Conservation (phyloP, 2,888 invertebrate genomes). For the Actias luna region DNA sequence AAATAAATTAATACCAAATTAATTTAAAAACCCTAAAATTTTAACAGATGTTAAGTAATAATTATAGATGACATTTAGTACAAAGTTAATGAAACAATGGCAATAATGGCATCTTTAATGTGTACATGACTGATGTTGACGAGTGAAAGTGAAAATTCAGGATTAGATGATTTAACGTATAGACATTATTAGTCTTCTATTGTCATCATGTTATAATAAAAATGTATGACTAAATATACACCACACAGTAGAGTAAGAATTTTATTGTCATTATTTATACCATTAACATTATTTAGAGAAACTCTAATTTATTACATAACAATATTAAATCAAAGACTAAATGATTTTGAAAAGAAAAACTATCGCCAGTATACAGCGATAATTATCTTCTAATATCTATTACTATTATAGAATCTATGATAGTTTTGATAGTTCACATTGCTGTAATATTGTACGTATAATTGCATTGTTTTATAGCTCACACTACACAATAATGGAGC, state of each 20-base stretch:
- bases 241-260: too few species aligned
- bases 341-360: too few species aligned
- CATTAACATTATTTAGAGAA: too few species aligned
- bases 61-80: not conserved
- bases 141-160: not conserved
- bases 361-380: too few species aligned
- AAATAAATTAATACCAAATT: not conserved
- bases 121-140: not conserved
- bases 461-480: slow-evolving; percentile 52
- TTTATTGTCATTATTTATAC: too few species aligned
- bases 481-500: slow-evolving; percentile 40
- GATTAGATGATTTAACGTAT: not conserved
- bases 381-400: not conserved
- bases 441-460: slow-evolving; percentile 28
- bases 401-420: slow-evolving; percentile 2
- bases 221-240: too few species aligned
- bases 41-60: not conserved
- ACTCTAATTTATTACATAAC: too few species aligned
- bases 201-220: too few species aligned
- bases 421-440: slow-evolving; percentile 9
- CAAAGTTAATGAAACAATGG: not conserved
- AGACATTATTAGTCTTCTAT: too few species aligned
- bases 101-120: not conserved
- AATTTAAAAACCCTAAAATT: not conserved
- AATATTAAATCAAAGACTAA: too few species aligned